These are phyloP conservation scores for Nesometra sesokonis DNA, from an alignment of 35 echinoderm and acorn worm genomes.

Conservation along the genomic window DNA sequence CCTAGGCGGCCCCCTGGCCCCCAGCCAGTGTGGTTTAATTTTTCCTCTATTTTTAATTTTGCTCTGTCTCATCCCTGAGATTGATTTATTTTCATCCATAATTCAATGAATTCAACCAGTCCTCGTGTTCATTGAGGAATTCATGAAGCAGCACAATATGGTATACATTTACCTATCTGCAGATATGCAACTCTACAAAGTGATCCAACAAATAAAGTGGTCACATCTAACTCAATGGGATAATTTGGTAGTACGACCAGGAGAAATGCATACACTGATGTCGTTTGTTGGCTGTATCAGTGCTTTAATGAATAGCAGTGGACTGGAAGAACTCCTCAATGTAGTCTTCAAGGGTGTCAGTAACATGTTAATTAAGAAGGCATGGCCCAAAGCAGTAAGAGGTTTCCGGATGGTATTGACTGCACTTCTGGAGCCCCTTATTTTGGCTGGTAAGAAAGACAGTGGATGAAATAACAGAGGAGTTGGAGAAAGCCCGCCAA, in stretches of 20 bases:
- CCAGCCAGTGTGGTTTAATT: no score
- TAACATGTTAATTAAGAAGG: neutral
- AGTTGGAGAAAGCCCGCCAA: neutral
- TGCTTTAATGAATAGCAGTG: neutral
- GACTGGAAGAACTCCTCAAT: neutral
- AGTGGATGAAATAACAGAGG: neutral
- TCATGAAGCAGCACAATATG: no score
- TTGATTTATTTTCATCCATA: no score
- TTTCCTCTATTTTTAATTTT: no score
- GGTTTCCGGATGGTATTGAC: neutral
- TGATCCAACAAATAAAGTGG: neutral
- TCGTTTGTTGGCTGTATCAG: constrained; percentile 1
- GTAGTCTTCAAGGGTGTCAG: neutral
- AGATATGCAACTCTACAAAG: neutral
- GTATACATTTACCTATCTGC: no score
- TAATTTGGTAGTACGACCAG: neutral
- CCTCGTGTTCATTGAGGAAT: no score
- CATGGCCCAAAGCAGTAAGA: neutral
- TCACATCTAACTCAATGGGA: neutral
- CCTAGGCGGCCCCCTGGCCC: no score
- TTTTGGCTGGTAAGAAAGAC: neutral
- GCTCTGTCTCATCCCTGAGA: no score
- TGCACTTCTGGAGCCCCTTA: neutral
- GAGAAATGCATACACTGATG: neutral
- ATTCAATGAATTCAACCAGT: no score